These are phyloP conservation scores for Polypedilum pembai DNA, from an alignment of 1,140 invertebrate genomes.

Conservation along the genomic window DNA sequence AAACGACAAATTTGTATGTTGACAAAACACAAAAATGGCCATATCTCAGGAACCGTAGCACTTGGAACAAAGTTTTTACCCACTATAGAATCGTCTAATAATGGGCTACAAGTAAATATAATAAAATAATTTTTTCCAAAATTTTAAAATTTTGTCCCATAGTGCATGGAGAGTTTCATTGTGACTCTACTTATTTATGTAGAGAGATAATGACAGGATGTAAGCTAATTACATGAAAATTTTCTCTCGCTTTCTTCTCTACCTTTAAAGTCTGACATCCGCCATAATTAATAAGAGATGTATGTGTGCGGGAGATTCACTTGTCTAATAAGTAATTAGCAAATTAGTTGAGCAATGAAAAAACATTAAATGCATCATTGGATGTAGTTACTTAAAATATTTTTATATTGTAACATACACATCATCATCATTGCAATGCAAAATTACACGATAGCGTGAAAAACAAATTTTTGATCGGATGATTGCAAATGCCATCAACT, in stretches of 20 bases:
- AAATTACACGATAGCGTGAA: conserved; percentile 5
- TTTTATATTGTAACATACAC: too few species aligned
- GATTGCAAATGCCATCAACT: conserved; percentile 5
- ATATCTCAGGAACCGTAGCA: too few species aligned
- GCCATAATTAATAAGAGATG: background rate
- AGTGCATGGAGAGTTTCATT: too few species aligned
- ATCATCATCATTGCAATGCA: background rate
- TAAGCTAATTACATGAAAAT: background rate
- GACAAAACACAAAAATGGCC: too few species aligned
- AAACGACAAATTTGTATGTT: too few species aligned
- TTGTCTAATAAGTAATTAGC: background rate
- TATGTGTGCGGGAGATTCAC: background rate
- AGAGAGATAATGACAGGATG: background rate
- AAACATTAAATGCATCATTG: conserved; percentile 8
- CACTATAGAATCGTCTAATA: too few species aligned
- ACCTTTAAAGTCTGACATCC: background rate
- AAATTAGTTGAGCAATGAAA: conserved; percentile 6
- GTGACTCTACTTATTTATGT: too few species aligned
- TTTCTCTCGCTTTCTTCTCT: background rate
- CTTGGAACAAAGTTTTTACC: too few species aligned
- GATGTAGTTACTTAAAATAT: background rate
- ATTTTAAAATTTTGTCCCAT: too few species aligned
- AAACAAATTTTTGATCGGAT: conserved; percentile 3
- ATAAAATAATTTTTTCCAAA: too few species aligned
- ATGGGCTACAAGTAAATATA: too few species aligned